Conservation (phyloP, 1,140 invertebrate species). For the Eubasilissa regina region DNA sequence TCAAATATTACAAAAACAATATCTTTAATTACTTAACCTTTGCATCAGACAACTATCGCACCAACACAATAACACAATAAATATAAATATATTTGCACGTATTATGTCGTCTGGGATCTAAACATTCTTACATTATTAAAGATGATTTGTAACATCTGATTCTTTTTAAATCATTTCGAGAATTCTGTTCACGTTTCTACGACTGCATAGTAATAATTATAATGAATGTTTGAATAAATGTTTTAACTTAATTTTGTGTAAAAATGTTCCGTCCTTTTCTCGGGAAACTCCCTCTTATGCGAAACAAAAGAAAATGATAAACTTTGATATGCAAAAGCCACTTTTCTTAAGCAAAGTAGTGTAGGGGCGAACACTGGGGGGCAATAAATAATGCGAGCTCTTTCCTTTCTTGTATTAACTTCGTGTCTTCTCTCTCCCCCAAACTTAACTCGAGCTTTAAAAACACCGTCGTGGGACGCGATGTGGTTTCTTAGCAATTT, state of each 20-base stretch:
- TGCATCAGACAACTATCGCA: no score
- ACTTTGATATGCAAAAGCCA: slow-evolving; percentile 55
- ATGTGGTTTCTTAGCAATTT: slow-evolving; percentile 46
- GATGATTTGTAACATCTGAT: no score
- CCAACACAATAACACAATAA: no score
- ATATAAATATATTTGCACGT: no score
- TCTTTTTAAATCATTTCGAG: no score
- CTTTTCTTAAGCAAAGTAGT: slow-evolving; percentile 44
- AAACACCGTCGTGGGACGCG: slow-evolving; percentile 39
- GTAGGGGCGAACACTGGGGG: slow-evolving; percentile 40
- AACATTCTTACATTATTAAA: no score
- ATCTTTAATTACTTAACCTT: no score
- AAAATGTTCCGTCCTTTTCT: background rate
- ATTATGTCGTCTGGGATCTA: no score
- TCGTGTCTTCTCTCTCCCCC: slow-evolving; percentile 15
- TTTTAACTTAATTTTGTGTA: background rate
- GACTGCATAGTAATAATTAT: background rate
- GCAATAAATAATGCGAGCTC: slow-evolving; percentile 48
- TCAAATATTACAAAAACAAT: no score
- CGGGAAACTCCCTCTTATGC: slow-evolving; percentile 3
- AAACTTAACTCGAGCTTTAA: slow-evolving; percentile 46
- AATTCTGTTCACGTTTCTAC: background rate
- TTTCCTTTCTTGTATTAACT: slow-evolving; percentile 27
- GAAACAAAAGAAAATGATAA: slow-evolving; percentile 55
- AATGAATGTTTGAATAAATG: slow-evolving; percentile 4